Evolutionary conservation across 2,113 vertebrate species (phyloP).

Genomic region (Rhinolophus sinicus): DNA sequence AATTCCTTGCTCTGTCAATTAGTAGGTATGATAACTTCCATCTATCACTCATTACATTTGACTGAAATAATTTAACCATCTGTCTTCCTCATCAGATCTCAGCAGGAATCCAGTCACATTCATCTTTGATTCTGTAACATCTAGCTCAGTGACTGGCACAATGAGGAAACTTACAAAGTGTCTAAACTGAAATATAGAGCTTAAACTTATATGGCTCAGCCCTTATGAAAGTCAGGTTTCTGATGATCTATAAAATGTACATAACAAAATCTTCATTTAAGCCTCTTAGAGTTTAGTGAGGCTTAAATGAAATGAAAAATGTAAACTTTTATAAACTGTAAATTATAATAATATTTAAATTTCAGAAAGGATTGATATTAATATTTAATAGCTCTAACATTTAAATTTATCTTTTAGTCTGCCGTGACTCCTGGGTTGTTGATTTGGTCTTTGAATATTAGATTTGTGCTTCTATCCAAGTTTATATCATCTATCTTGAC

Average conservation of each 20-base stretch:
- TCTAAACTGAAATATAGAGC: background rate
- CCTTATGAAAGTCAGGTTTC: background rate
- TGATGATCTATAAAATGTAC: background rate
- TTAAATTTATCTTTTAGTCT: constrained; percentile 24
- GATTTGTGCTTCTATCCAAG: background rate
- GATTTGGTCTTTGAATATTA: constrained; percentile 16
- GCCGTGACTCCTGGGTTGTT: background rate
- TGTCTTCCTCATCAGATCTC: background rate
- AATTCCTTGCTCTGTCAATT: background rate
- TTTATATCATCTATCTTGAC: background rate
- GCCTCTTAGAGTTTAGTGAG: background rate
- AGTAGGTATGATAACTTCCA: background rate
- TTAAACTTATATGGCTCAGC: background rate
- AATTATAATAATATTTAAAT: background rate
- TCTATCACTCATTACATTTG: background rate
- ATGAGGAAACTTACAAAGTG: background rate
- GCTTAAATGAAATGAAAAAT: constrained; percentile 18
- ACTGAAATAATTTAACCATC: background rate
- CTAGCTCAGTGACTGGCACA: background rate
- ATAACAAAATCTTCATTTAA: background rate
- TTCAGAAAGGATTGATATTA: background rate
- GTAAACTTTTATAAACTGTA: background rate
- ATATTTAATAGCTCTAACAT: constrained; percentile 7
- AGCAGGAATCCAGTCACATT: background rate
- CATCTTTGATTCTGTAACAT: background rate